Base-by-base conservation (phyloP, 2,113 vertebrate species). In the Entelurus aequoreus region DNA sequence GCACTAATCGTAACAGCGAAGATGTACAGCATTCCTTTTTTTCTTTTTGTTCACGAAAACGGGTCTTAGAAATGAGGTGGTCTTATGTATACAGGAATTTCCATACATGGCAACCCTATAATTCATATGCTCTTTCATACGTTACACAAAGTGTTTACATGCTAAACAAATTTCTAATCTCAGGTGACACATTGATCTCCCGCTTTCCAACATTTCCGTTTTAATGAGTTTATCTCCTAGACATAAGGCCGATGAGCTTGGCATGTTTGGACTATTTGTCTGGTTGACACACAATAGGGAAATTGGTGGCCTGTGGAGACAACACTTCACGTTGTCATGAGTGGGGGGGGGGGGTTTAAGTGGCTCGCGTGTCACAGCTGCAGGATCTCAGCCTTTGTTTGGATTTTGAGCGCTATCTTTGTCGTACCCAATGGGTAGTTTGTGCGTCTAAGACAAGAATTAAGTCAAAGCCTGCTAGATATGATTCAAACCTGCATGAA, bases 231-330 rank as follows among this genome's bases (percentile, higher is more conserved):
- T 72, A 68, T 77, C 69, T 76, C 71, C 49, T 15, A 53, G 71
- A 76, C 14, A 42, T 60, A 52, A 70, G 59, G 60, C 71, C 76
- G 80, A 79, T 72, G 78, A 76, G 77, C 63, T 75, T 16, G 36
- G 36, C 21, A 54, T 76, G 78, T 80, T 79, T 77, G 74, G 75
- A 76, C 71, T 75, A 75, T 66, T 46, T 75, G 75, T 83, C 84
- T 77, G 71, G 65, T 69, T 81, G 80, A 79, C 63, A 81, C 52
- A 65, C 81, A 77, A 66, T 67, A 62, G n/a, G 58, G 61, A 21
- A 72, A 67, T 65, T 65, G 62, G 70, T 74, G 60, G 66, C 72
- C 66, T 79, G 68, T 76, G 62, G 74, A 54, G 63, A 66, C 61
- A 68, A 71, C 2, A 15, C 54, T 60, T 5, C 42, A 28, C 28